These are phyloP conservation scores for Antechinus flavipes DNA, from an alignment of 2,113 vertebrate species.

Conservation along the genomic window DNA sequence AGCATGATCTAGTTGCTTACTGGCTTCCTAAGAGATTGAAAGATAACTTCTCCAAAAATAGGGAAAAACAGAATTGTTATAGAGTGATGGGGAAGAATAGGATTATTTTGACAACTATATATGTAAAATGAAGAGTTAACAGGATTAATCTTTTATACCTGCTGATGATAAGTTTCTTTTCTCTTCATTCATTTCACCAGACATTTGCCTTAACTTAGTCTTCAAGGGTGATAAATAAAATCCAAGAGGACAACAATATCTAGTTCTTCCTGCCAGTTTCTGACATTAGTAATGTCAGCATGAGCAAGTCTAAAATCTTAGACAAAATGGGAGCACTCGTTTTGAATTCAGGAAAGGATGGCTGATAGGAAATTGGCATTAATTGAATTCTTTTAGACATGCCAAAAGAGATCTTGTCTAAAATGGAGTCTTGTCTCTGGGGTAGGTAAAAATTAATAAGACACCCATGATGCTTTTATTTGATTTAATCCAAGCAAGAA, in stretches of 20 bases:
- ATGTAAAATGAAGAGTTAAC: not conserved
- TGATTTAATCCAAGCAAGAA: constrained; percentile 13
- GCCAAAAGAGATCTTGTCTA: constrained; percentile 21
- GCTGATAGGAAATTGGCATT: not conserved
- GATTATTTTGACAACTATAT: not conserved
- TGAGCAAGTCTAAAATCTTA: not conserved
- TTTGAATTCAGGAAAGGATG: constrained; percentile 6
- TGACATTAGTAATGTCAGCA: not conserved
- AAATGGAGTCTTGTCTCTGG: not conserved
- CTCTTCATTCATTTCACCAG: not conserved
- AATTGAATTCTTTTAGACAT: constrained; percentile 27
- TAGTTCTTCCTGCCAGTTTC: not conserved
- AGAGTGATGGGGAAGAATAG: not conserved
- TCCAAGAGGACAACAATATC: not conserved
- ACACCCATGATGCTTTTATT: constrained; percentile 19
- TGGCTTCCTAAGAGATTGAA: not conserved
- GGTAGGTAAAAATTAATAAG: constrained; percentile 59
- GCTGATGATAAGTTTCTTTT: not conserved
- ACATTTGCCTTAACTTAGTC: not conserved
- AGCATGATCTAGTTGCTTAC: not conserved
- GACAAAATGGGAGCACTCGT: not conserved
- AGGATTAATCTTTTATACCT: not conserved
- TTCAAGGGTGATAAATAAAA: not conserved
- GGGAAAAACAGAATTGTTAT: not conserved
- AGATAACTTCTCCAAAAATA: not conserved